Percentiles rank a stretch among this genome's conserved stretches.
Conservation (phyloP, 2,797 vertebrate genomes). For the Lepus townsendii region DNA sequence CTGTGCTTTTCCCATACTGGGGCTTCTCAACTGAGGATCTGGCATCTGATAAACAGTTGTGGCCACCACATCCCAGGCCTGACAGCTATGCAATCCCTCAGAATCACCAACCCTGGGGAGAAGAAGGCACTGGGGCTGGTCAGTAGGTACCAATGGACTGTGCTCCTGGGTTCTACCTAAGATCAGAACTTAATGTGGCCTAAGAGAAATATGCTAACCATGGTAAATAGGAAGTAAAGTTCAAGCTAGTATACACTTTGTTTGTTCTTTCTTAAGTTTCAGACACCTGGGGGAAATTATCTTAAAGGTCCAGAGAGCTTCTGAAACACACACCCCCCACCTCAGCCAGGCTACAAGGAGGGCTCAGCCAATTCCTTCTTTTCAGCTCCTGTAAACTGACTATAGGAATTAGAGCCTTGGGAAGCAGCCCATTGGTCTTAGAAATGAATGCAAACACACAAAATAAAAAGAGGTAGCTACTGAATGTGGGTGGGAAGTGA, state of each 20-base stretch:
- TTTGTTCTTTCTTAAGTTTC: constrained; percentile 38
- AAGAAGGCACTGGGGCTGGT: neutral
- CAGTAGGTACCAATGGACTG: neutral
- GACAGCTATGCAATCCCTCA: neutral
- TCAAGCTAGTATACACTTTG: constrained; percentile 29
- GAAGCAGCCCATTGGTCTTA: neutral
- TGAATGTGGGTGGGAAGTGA: neutral
- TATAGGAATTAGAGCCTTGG: neutral
- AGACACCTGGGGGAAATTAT: neutral
- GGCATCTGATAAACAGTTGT: neutral
- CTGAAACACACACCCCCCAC: neutral
- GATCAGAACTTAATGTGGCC: neutral
- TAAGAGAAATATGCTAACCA: constrained; percentile 42
- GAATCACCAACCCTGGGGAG: neutral
- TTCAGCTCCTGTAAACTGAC: constrained; percentile 11
- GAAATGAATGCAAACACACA: neutral
- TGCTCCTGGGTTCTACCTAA: neutral
- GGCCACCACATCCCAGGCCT: neutral
- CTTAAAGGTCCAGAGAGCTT: constrained; percentile 8
- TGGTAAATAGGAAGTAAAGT: constrained; percentile 34
- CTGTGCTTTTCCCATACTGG: neutral
- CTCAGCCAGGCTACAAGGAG: neutral
- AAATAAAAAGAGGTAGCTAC: neutral
- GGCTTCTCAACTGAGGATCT: neutral
- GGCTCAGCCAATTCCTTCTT: neutral